Percentiles rank a stretch among this genome's conserved stretches.
Evolutionary conservation across 2,888 invertebrate species (phyloP).

Genomic region (Stegana nigrithorax): DNA sequence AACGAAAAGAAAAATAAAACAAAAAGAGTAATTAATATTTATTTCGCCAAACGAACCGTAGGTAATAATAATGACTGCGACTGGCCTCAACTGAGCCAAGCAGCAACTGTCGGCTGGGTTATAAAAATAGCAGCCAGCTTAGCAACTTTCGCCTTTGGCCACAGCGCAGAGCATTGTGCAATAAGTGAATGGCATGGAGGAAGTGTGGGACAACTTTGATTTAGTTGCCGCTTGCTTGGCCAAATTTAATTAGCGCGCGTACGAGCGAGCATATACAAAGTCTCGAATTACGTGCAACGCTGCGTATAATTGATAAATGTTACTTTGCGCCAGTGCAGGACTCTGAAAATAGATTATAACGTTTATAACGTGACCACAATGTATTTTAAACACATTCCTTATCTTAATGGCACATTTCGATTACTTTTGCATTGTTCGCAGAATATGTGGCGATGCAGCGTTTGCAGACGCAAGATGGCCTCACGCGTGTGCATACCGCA

Average conservation of each 20-base stretch:
- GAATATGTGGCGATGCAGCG: conserved; percentile 89
- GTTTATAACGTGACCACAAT: conserved; percentile 25
- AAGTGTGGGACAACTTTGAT: neutral
- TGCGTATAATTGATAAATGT: neutral
- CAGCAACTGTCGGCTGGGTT: conserved; percentile 12
- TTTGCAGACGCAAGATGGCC: conserved; percentile 85
- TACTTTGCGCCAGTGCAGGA: too few species aligned
- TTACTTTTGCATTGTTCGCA: conserved; percentile 54
- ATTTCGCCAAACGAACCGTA: conserved; percentile 34
- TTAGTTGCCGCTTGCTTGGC: conserved; percentile 12
- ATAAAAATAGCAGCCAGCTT: conserved; percentile 14
- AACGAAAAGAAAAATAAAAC: too few species aligned
- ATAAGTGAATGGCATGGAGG: too few species aligned
- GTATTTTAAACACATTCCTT: conserved; percentile 37
- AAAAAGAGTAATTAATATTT: conserved; percentile 56
- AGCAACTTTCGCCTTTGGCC: neutral
- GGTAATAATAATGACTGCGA: too few species aligned
- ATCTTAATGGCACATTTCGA: conserved; percentile 6
- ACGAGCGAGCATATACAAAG: neutral
- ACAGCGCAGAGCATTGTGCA: neutral
- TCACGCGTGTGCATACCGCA: conserved; percentile 81
- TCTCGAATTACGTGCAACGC: conserved; percentile 17
- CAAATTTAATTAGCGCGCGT: neutral
- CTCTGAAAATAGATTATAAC: conserved; percentile 37
- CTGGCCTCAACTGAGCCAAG: neutral